phyloP scores from a whole-genome alignment of 2,888 invertebrate genomes.

The Malthinus flaveolus region DNA sequence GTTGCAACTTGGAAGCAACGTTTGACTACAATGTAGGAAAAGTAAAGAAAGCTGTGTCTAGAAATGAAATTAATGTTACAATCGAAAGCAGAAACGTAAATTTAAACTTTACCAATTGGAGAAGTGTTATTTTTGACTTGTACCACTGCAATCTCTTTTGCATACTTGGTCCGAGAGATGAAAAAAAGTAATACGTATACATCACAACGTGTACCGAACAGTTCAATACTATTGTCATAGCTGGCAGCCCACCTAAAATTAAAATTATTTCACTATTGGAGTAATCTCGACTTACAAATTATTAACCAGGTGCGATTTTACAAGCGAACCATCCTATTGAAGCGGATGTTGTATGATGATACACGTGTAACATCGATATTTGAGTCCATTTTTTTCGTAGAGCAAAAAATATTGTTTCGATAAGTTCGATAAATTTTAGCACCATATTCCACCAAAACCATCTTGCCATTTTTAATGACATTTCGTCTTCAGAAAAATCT shows the following conservation, averaged over 20 bases:
- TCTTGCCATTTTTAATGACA: conserved; percentile 60
- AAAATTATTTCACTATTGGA: background rate
- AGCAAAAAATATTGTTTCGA: conserved; percentile 70
- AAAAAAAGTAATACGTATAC: conserved; percentile 73
- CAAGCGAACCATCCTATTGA: background rate
- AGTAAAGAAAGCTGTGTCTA: conserved; percentile 3
- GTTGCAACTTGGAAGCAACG: background rate
- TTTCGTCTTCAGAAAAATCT: conserved; percentile 67
- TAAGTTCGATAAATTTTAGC: conserved; percentile 67
- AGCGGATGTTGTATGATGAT: conserved; percentile 67
- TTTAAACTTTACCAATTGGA: conserved; percentile 67
- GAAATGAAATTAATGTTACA: background rate
- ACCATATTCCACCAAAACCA: conserved; percentile 63
- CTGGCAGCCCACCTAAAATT: conserved; percentile 65
- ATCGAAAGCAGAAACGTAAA: background rate
- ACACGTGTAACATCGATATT: conserved; percentile 68
- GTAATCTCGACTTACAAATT: background rate
- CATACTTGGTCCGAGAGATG: conserved; percentile 63
- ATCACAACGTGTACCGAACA: conserved; percentile 71
- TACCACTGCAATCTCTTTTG: conserved; percentile 61
- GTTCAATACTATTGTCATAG: conserved; percentile 69
- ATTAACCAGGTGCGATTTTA: conserved; percentile 1
- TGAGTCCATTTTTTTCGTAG: conserved; percentile 69
- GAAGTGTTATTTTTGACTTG: conserved; percentile 60
- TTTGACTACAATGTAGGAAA: background rate